phyloP scores from a whole-genome alignment of 2,113 vertebrate genomes.

The Megalops atlanticus region DNA sequence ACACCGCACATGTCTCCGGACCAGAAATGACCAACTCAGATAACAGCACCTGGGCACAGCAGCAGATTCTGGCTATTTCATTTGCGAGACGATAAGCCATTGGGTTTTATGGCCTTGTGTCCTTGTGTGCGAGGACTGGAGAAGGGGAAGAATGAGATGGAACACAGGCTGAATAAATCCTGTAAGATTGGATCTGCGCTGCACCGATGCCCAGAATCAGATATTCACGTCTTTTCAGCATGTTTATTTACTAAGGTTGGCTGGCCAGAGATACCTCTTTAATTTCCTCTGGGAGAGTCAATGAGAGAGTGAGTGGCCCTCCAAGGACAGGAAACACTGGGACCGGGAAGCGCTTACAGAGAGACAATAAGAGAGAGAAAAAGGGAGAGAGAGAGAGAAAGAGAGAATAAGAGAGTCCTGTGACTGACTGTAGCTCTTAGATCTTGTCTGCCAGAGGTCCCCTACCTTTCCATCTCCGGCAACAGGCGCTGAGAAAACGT shows the following conservation, averaged over 20 bases:
- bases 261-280: slow-evolving; percentile 49
- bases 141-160: background rate
- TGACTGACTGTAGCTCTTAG: background rate
- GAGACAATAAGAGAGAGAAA: too few relatives aligned
- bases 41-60: background rate
- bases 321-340: background rate
- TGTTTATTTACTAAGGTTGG: slow-evolving; percentile 48
- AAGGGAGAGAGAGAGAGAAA: background rate
- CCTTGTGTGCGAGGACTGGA: background rate
- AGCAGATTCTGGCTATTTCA: background rate
- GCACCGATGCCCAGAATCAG: slow-evolving; percentile 22
- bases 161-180: slow-evolving; percentile 21
- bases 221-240: slow-evolving; percentile 13
- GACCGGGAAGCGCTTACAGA: background rate
- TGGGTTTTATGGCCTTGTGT: slow-evolving; percentile 2
- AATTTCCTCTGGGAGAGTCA: slow-evolving; percentile 55
- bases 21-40: background rate
- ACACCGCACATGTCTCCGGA: background rate
- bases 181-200: slow-evolving; percentile 36
- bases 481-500: slow-evolving; percentile 71
- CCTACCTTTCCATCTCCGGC: slow-evolving; percentile 75
- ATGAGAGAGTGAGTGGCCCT: slow-evolving; percentile 9
- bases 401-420: background rate
- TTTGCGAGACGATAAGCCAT: background rate
- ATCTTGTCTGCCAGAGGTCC: background rate